phyloP scores from a whole-genome alignment of 2,113 vertebrate species.

The Oophaga pumilio region DNA sequence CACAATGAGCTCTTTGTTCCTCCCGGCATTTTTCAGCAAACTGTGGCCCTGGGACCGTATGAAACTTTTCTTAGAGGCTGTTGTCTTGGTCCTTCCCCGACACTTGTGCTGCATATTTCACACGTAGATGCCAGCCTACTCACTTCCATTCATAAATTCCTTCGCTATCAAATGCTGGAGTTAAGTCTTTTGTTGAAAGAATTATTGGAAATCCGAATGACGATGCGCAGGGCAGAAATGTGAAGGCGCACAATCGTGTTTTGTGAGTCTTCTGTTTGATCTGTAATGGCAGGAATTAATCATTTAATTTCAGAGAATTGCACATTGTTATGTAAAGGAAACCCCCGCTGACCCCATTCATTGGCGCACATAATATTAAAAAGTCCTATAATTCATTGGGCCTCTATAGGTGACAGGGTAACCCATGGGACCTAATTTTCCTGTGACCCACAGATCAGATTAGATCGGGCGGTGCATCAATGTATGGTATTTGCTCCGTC shows the following conservation, averaged over 20 bases:
- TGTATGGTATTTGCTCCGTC: not conserved
- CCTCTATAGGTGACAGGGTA: conserved; percentile 67
- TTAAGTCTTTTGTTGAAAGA: conserved; percentile 73
- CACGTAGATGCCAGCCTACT: conserved; percentile 74
- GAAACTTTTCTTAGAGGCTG: conserved; percentile 74
- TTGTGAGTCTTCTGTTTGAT: conserved; percentile 82
- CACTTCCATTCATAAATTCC: conserved; percentile 79
- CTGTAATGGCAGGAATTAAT: conserved; percentile 78
- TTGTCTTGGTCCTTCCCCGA: conserved; percentile 80
- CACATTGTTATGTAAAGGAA: conserved; percentile 82
- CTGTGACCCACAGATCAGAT: conserved; percentile 15
- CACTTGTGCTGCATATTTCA: conserved; percentile 73
- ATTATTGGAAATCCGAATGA: conserved; percentile 72
- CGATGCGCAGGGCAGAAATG: conserved; percentile 69
- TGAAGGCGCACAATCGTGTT: conserved; percentile 78
- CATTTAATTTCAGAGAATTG: conserved; percentile 78
- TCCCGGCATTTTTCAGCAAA: conserved; percentile 69
- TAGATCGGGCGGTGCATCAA: not conserved
- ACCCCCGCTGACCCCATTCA: conserved; percentile 71
- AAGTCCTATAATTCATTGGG: conserved; percentile 57
- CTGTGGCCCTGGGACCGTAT: conserved; percentile 76
- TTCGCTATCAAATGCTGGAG: conserved; percentile 72
- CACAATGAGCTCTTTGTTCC: conserved; percentile 85
- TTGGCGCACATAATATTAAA: conserved; percentile 2
- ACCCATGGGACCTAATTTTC: conserved; percentile 54